phyloP scores from a whole-genome alignment of 1,140 invertebrate genomes.

The Chironomus striatipennis region DNA sequence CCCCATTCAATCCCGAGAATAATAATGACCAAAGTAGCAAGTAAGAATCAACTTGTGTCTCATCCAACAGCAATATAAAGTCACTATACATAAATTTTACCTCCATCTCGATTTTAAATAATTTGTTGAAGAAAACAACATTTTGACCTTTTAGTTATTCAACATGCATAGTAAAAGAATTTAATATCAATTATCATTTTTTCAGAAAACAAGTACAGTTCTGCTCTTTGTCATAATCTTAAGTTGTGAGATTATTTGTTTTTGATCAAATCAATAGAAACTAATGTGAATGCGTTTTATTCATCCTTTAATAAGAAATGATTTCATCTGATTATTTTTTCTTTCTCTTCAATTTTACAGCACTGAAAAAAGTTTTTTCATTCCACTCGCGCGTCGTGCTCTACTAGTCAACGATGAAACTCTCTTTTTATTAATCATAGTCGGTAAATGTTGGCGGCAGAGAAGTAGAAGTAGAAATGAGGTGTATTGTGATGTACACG shows the following conservation, averaged over 20 bases:
- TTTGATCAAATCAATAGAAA: too few relatives aligned
- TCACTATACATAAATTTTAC: not conserved
- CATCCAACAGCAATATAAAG: not conserved
- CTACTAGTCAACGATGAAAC: conserved; percentile 21
- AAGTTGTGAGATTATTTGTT: too few relatives aligned
- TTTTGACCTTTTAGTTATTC: not conserved
- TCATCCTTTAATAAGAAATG: too few relatives aligned
- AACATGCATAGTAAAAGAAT: not conserved
- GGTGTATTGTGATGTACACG: not conserved
- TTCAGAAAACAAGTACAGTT: too few relatives aligned
- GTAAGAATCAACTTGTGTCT: too few relatives aligned
- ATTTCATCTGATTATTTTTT: too few relatives aligned
- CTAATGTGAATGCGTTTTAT: too few relatives aligned
- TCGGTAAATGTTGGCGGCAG: not conserved
- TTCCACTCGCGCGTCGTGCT: not conserved
- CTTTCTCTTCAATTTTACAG: too few relatives aligned
- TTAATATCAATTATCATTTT: too few relatives aligned
- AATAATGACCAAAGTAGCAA: too few relatives aligned
- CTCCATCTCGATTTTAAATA: not conserved
- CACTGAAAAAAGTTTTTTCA: not conserved
- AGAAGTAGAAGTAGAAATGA: not conserved
- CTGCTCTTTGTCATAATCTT: too few relatives aligned
- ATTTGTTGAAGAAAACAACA: too few relatives aligned
- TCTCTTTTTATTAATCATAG: conserved; percentile 21
- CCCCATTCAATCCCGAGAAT: not conserved